Evolutionary conservation across 1,140 invertebrate species (phyloP).

Genomic region (Coelopa frigida): DNA sequence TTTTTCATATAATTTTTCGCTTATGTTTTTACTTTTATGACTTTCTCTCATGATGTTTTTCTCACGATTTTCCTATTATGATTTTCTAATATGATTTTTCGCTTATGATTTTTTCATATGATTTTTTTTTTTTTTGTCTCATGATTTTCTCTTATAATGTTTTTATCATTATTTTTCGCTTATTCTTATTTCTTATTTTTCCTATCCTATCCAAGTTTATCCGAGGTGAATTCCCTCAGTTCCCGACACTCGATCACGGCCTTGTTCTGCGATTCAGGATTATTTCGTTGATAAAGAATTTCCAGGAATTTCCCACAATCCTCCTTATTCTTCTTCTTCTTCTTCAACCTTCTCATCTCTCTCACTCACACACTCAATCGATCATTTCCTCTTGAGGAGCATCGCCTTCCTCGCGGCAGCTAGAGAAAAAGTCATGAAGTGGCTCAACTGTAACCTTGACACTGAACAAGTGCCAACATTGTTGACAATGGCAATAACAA

Average conservation of each 20-base stretch:
- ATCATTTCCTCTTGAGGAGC: neutral
- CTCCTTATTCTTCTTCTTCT: too few species aligned
- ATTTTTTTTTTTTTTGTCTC: neutral
- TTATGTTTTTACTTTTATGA: neutral
- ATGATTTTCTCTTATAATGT: neutral
- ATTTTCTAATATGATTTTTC: neutral
- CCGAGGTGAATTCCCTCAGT: too few species aligned
- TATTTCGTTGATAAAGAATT: too few species aligned
- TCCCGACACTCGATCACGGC: too few species aligned
- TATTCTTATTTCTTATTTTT: neutral
- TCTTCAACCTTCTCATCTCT: neutral
- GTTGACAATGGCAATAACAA: too few species aligned
- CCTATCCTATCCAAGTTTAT: too few species aligned
- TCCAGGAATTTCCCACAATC: too few species aligned
- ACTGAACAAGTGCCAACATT: too few species aligned
- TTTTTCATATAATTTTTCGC: neutral
- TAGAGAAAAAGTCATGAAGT: too few species aligned
- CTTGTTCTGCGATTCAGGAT: too few species aligned
- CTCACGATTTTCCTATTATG: neutral
- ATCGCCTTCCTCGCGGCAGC: too few species aligned
- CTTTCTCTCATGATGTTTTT: neutral
- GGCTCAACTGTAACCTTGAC: too few species aligned
- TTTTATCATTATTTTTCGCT: neutral
- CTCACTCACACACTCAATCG: neutral
- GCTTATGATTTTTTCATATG: neutral